Evolutionary conservation across 2,888 invertebrate species (phyloP).

Genomic region (Lycophotia porphyrea): DNA sequence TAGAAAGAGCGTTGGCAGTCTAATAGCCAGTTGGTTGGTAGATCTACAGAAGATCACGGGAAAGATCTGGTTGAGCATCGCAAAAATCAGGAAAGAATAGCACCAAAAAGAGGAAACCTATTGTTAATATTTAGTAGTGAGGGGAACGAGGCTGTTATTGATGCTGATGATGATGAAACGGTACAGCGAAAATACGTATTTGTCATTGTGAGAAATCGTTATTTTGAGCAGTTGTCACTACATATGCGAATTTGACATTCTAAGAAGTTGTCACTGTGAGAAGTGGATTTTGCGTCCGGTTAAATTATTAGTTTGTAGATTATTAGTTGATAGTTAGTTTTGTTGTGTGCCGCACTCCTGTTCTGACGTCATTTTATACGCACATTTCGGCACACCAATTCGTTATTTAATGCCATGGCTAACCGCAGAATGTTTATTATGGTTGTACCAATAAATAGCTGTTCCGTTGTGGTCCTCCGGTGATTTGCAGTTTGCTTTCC

Average conservation of each 20-base stretch:
- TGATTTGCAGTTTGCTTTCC: neutral
- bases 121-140: neutral
- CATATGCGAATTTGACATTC: too few species aligned
- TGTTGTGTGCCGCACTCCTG: neutral
- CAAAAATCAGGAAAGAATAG: too few species aligned
- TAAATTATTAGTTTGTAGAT: too few species aligned
- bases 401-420: conserved; percentile 30
- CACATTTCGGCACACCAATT: conserved; percentile 46
- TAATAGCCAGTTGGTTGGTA: neutral
- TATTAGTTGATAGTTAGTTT: too few species aligned
- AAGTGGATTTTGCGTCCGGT: neutral
- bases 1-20: neutral
- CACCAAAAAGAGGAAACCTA: neutral
- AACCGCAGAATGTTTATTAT: conserved; percentile 41
- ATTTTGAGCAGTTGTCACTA: too few species aligned
- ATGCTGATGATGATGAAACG: neutral
- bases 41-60: too few species aligned
- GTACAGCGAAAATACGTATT: too few species aligned
- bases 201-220: too few species aligned
- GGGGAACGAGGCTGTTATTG: neutral
- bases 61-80: neutral
- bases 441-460: conserved; percentile 9
- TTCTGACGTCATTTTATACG: conserved; percentile 42
- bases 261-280: neutral
- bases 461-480: neutral